phyloP scores from a whole-genome alignment of 2,113 vertebrate species.

The Marmota flaviventris region DNA sequence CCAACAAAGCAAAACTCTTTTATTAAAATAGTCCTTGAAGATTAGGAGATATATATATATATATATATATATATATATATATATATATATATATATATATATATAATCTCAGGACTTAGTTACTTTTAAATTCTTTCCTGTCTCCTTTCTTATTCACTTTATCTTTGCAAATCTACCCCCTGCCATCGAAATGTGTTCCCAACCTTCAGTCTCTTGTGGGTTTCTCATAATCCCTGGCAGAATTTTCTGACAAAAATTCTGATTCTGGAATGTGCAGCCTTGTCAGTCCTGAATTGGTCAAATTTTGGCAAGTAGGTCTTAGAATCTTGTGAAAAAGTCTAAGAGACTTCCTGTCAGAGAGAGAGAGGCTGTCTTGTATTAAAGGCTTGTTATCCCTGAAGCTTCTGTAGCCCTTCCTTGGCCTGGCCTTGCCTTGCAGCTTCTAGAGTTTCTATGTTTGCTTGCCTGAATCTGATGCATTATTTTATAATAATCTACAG shows the following conservation, averaged over 20 bases:
- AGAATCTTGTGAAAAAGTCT: background rate
- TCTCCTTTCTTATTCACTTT: constrained; percentile 47
- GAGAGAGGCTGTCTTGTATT: background rate
- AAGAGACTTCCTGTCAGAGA: background rate
- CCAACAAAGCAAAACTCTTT: background rate
- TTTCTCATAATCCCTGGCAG: constrained; percentile 52
- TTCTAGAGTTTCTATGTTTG: constrained; percentile 12
- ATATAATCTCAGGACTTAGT: too few relatives aligned
- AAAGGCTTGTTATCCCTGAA: background rate
- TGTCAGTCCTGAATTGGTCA: constrained; percentile 5
- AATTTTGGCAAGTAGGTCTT: background rate
- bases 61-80: too few relatives aligned
- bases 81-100: too few relatives aligned
- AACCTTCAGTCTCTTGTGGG: background rate
- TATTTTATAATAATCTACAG: constrained; percentile 31
- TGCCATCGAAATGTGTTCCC: constrained; percentile 63
- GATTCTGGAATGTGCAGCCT: background rate
- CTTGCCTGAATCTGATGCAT: background rate
- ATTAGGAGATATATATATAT: background rate
- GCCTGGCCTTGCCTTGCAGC: background rate
- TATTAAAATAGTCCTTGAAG: constrained; percentile 24
- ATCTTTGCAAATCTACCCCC: constrained; percentile 29
- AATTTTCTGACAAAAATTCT: constrained; percentile 10
- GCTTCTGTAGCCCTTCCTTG: background rate
- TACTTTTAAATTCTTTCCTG: background rate